Evolutionary conservation across 2,113 vertebrate genomes (phyloP).

Genomic region (Chelonoidis abingdonii): DNA sequence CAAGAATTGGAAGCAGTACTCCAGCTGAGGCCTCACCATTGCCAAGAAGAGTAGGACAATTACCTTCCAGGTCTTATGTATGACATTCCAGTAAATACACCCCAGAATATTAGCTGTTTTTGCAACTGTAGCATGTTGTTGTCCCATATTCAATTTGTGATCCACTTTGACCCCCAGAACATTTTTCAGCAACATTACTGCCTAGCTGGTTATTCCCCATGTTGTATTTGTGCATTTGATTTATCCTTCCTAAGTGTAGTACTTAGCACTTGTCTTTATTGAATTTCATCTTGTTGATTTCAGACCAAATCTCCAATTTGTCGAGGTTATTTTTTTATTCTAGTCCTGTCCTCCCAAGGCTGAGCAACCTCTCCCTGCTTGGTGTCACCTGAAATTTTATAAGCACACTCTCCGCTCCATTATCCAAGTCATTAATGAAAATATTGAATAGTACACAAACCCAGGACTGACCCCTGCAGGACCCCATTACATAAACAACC

Average conservation of each 20-base stretch:
- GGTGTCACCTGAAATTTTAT: neutral
- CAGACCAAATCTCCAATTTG: neutral
- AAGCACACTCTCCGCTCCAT: neutral
- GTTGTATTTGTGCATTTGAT: neutral
- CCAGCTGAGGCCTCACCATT: no score
- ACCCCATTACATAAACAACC: neutral
- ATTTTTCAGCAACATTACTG: no score
- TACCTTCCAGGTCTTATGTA: no score
- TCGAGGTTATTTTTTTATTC: neutral
- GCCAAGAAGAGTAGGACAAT: no score
- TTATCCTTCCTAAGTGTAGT: neutral
- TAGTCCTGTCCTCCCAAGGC: neutral
- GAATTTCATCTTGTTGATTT: neutral
- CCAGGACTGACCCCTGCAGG: neutral
- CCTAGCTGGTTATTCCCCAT: neutral
- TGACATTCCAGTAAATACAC: no score
- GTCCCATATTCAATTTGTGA: no score
- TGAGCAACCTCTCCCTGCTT: neutral
- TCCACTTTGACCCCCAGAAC: no score
- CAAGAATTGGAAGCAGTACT: no score
- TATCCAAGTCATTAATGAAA: neutral
- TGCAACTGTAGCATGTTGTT: no score
- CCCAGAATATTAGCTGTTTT: no score
- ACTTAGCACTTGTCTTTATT: neutral
- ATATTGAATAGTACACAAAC: neutral